Evolutionary conservation across 2,888 invertebrate species (phyloP).

Genomic region (Netelia melanura): DNA sequence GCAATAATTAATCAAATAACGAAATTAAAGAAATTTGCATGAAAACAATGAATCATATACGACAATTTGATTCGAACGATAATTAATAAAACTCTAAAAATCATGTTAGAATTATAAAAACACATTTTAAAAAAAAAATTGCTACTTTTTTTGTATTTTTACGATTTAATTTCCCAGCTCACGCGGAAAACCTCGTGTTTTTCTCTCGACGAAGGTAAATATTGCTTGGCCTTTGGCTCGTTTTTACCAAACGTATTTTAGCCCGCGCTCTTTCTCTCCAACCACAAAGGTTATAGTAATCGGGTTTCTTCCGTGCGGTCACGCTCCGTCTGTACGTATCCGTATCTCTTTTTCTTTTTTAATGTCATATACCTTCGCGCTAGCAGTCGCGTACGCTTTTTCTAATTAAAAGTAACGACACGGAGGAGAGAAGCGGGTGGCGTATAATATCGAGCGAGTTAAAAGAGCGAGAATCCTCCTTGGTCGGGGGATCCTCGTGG

Average conservation of each 20-base stretch:
- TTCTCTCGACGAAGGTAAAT: neutral
- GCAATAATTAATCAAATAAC: neutral
- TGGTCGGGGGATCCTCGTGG: neutral
- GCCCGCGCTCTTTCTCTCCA: neutral
- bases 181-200: neutral
- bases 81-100: too few species aligned
- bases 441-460: neutral
- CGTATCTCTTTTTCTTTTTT: slow-evolving; percentile 5
- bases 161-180: neutral
- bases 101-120: too few species aligned
- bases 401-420: slow-evolving; percentile 61
- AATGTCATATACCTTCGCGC: slow-evolving; percentile 12
- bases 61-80: too few species aligned
- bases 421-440: neutral
- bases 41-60: too few species aligned
- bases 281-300: slow-evolving; percentile 18
- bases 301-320: slow-evolving; percentile 16
- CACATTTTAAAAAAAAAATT: too few species aligned
- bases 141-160: neutral
- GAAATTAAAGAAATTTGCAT: neutral
- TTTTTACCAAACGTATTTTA: neutral
- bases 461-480: slow-evolving; percentile 19
- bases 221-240: neutral
- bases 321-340: neutral
- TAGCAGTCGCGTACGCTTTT: neutral